These are phyloP conservation scores for Sialia sialis DNA, from an alignment of 2,113 vertebrate species.

Conservation along the genomic window DNA sequence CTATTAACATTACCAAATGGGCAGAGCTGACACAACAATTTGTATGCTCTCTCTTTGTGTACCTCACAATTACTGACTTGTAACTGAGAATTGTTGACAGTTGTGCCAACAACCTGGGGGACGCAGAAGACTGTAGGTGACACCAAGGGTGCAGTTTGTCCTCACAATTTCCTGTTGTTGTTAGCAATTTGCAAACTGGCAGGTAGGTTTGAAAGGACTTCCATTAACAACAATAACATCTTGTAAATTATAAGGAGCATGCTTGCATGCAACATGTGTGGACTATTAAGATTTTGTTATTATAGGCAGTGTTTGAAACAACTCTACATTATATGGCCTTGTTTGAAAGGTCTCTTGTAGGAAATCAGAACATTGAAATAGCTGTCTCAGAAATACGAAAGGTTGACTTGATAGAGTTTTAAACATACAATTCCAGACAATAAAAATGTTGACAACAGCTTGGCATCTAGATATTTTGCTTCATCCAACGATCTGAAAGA, in stretches of 20 bases:
- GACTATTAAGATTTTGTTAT: neutral
- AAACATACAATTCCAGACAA: neutral
- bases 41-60: neutral
- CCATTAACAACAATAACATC: neutral
- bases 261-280: neutral
- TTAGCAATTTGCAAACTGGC: neutral
- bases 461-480: neutral
- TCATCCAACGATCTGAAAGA: neutral
- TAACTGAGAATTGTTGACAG: neutral
- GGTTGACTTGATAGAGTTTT: neutral
- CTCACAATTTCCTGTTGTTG: neutral
- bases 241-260: neutral
- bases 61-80: neutral
- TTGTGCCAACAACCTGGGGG: neutral
- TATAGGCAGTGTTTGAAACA: neutral
- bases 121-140: neutral
- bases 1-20: neutral
- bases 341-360: neutral
- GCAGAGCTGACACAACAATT: neutral
- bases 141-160: neutral
- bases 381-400: neutral
- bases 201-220: neutral
- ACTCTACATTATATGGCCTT: neutral
- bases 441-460: neutral
- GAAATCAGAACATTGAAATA: neutral